Percentiles rank a stretch among this genome's conserved stretches.
Conservation (phyloP, 35 echinoderm and acorn worm genomes). For the Ptychodera flava region DNA sequence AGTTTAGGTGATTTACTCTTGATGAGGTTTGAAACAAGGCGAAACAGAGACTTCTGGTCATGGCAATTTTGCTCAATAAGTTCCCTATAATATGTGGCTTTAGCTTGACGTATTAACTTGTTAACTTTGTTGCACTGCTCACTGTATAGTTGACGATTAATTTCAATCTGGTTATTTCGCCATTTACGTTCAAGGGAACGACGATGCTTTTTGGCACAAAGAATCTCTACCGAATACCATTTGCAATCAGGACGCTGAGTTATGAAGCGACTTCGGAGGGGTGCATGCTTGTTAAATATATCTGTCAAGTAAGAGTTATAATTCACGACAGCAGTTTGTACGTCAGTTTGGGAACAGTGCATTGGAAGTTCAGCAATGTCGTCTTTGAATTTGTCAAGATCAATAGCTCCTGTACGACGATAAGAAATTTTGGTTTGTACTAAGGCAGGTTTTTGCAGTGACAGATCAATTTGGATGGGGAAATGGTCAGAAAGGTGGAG, state of each 20-base stretch:
- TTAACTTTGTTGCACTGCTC: conserved; percentile 29
- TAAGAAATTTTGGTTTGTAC: background rate
- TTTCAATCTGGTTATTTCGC: conserved; percentile 14
- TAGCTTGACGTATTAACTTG: conserved; percentile 31
- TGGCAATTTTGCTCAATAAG: conserved; percentile 18
- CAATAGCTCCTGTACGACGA: background rate
- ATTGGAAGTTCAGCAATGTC: background rate
- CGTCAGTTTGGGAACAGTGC: background rate
- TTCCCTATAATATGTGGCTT: conserved; percentile 28
- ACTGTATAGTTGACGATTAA: conserved; percentile 33
- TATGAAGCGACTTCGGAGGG: conserved; percentile 30
- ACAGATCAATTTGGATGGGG: background rate
- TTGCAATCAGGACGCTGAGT: conserved; percentile 25
- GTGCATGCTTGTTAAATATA: conserved; percentile 38
- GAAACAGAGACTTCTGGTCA: conserved; percentile 48
- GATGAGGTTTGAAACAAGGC: conserved; percentile 8
- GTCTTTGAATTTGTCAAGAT: too few relatives aligned
- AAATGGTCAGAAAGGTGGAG: background rate
- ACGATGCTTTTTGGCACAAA: conserved; percentile 23
- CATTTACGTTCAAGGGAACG: conserved; percentile 31
- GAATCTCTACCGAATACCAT: conserved; percentile 31
- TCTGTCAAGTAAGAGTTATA: conserved; percentile 21
- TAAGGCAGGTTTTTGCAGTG: background rate
- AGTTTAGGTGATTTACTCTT: background rate
- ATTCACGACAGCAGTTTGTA: conserved; percentile 21